Base-by-base conservation (phyloP, 2,113 vertebrate species). In the Oxyura jamaicensis region DNA sequence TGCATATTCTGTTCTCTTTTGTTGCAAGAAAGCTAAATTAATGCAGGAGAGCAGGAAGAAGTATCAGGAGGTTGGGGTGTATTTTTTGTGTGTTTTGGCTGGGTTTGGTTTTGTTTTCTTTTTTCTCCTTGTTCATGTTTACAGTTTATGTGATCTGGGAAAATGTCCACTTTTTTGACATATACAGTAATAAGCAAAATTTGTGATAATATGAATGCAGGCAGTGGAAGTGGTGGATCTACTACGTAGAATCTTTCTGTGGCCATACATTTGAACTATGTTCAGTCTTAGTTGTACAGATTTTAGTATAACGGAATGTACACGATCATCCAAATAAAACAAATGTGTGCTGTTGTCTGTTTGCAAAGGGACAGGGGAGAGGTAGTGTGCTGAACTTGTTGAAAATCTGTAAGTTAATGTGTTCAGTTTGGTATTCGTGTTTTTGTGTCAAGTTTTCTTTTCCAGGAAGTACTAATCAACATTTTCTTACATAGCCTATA, bases 401-500 rank as follows among this genome's bases (percentile, higher is more conserved):
- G 53, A 39, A 77, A 17, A 28, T 36, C 41, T 58, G 29, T 53
- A 22, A 46, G 18, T 59, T 83, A n/a, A 22, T 50, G 23, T 66
- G 23, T 66, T 69, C 0, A 0, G 19, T 42, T 93, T 62, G 48
- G 3, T 87, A 39, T 94, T 91, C 3, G 1, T 94, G 76, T 23
- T 8, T 88, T 90, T 77, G 71, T 68, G 55, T 10, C n/a, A 68
- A 33, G 11, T 75, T 83, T 91, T 84, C 21, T 94, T 83, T 93
- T 66, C 75, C 48, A 15, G 62, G 35, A 66, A 72, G 59, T 77
- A 90, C 46, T 74, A 56, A 92, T 63, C 21, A 63, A 4, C 21
- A 91, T 93, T 86, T 95, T 96, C 59, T 79, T 67, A 36, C 80
- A 86, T n/a, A 99, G 99, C 95, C 96, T 93, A 98, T 98, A 96